phyloP scores from a whole-genome alignment of 2,888 invertebrate genomes.

The Xestia sexstrigata region DNA sequence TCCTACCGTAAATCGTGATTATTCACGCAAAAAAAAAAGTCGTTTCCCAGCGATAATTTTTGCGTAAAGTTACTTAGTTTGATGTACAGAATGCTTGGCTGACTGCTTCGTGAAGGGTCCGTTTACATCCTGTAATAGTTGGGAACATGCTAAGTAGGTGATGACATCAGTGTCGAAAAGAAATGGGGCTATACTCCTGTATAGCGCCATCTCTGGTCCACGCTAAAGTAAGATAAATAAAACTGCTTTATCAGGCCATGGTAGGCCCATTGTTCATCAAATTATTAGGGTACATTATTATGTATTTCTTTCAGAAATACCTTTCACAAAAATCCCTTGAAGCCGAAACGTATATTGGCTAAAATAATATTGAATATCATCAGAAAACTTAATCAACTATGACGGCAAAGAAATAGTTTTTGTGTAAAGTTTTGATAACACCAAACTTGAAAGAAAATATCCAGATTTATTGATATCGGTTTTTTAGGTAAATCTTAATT shows the following conservation, averaged over 20 bases:
- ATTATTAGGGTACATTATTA: neutral
- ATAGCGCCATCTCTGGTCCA: neutral
- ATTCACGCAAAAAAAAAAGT: no score
- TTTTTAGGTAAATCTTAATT: neutral
- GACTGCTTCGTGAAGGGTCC: no score
- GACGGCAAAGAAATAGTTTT: constrained; percentile 20
- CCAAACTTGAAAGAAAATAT: constrained; percentile 6
- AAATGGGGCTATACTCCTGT: neutral
- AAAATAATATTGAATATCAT: constrained; percentile 35
- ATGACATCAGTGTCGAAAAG: neutral
- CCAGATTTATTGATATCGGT: neutral
- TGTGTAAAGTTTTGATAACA: constrained; percentile 20
- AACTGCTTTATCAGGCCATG: neutral
- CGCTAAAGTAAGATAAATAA: neutral
- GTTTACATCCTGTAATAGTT: neutral
- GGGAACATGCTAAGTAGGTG: neutral
- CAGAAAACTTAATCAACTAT: constrained; percentile 36
- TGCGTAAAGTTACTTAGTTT: no score
- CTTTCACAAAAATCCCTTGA: constrained; percentile 13
- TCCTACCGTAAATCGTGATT: no score
- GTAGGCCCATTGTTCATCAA: neutral
- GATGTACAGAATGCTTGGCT: no score
- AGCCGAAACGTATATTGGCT: constrained; percentile 35
- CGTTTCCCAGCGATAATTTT: no score
- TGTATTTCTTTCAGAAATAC: constrained; percentile 20